Evolutionary conservation across 2,113 vertebrate genomes (phyloP).

Genomic region (Chamaetylas fuelleborni): DNA sequence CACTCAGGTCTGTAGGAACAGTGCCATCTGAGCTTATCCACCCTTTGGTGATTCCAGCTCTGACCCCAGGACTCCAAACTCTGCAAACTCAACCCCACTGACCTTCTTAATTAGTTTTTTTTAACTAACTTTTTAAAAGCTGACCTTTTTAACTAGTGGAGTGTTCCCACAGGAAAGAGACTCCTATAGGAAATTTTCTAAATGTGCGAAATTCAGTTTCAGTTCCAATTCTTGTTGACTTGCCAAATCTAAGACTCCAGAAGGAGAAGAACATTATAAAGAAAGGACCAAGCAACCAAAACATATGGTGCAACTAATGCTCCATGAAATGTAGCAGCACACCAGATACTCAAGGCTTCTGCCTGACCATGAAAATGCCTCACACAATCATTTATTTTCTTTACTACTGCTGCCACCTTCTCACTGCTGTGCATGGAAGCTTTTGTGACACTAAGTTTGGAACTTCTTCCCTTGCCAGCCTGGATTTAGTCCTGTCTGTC

Average conservation of each 20-base stretch:
- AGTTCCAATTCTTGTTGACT: not conserved
- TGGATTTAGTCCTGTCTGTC: not conserved
- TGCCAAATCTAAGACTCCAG: not conserved
- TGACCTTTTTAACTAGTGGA: not conserved
- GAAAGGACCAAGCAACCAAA: not conserved
- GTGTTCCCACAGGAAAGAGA: not conserved
- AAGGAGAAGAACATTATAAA: not conserved
- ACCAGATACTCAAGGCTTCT: not conserved
- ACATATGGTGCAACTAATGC: not conserved
- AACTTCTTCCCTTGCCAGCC: not conserved
- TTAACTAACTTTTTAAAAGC: too few species aligned
- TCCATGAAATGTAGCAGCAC: not conserved
- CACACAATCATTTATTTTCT: not conserved
- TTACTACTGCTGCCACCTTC: not conserved
- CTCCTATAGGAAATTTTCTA: accelerated
- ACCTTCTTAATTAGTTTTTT: not conserved
- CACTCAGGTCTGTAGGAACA: accelerated
- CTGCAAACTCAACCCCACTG: not conserved
- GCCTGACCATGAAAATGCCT: not conserved
- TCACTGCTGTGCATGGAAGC: not conserved
- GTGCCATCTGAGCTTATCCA: not conserved
- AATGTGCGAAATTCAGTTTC: accelerated
- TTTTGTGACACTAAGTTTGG: not conserved
- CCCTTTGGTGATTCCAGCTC: not conserved
- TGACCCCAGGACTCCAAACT: not conserved